Conservation (phyloP, 2,113 vertebrate genomes). For the Coturnix japonica region DNA sequence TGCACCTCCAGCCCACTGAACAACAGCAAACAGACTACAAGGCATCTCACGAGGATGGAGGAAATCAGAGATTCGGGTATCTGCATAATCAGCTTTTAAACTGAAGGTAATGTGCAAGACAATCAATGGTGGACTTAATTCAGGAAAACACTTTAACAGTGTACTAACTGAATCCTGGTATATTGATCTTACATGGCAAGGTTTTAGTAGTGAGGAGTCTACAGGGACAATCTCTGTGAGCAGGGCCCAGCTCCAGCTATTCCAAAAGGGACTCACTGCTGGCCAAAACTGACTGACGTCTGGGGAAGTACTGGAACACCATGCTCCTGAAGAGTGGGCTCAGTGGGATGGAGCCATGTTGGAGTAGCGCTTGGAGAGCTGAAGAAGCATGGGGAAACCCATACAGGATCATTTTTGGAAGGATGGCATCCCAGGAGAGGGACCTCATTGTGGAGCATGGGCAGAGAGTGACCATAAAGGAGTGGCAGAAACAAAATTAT, state of each 20-base stretch:
- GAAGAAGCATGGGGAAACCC: neutral
- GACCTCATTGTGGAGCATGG: neutral
- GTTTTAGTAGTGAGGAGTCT: neutral
- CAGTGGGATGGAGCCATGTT: neutral
- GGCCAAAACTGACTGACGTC: neutral
- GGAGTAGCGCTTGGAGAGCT: neutral
- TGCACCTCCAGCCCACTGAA: neutral
- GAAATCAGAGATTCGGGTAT: neutral
- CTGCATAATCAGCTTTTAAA: neutral
- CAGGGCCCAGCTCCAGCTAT: neutral
- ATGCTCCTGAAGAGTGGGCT: neutral
- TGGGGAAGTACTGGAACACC: neutral
- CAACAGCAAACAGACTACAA: neutral
- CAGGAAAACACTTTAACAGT: neutral
- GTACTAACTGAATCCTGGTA: neutral
- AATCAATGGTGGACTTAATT: neutral
- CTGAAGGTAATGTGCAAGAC: neutral
- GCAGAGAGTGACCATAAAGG: neutral
- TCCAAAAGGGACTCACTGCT: neutral
- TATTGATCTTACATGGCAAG: neutral
- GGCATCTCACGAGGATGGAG: neutral
- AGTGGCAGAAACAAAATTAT: neutral
- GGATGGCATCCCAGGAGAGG: neutral
- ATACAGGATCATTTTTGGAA: neutral
- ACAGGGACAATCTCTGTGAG: neutral